Percentiles rank a stretch among this genome's conserved stretches.
These are phyloP conservation scores for Ricordea florida DNA, from an alignment of 92 coral and sea anemone species.

Conservation along the genomic window DNA sequence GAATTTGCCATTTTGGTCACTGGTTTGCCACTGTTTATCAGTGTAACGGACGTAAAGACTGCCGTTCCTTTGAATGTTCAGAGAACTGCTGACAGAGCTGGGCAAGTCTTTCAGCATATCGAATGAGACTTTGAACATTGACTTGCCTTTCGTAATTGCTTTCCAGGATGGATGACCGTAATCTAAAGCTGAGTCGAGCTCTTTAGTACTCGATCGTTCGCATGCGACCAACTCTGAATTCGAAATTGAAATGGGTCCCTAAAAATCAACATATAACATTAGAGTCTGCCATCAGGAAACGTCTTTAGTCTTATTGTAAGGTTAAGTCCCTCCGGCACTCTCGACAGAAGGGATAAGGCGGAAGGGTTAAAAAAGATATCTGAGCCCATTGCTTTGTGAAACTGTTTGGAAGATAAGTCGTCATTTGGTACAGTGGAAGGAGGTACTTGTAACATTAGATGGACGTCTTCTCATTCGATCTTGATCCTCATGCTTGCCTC, in stretches of 20 bases:
- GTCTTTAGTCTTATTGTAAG: no score
- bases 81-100: constrained; percentile 7
- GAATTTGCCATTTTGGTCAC: constrained; percentile 43
- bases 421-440: no score
- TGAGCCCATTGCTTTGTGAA: no score
- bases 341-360: no score
- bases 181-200: background rate
- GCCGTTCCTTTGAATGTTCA: constrained; percentile 5
- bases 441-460: no score
- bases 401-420: no score
- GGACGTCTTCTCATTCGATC: no score
- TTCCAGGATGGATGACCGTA: constrained; percentile 25
- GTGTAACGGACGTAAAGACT: background rate
- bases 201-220: background rate
- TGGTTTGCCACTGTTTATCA: constrained; percentile 35
- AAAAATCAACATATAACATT: background rate
- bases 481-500: no score
- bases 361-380: no score
- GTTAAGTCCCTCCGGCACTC: no score
- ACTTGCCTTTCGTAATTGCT: background rate
- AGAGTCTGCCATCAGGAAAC: background rate
- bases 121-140: constrained; percentile 15
- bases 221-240: constrained; percentile 1
- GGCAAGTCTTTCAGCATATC: constrained; percentile 32
- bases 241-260: constrained; percentile 21